Conservation (phyloP, 2,888 invertebrate genomes). For the Leistus spinibarbis region DNA sequence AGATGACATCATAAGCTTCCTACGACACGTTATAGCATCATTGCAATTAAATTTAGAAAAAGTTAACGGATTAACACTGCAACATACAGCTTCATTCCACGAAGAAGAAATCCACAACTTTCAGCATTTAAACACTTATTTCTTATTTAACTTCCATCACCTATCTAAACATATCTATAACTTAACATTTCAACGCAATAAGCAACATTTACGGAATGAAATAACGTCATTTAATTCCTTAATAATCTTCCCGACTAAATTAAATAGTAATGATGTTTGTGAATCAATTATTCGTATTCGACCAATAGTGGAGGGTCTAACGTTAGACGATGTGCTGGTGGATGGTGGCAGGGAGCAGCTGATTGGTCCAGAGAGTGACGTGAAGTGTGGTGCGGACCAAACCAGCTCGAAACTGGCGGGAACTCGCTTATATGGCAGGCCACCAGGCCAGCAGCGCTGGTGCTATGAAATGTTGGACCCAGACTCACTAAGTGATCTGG, state of each 20-base stretch:
- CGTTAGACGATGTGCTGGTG: not conserved
- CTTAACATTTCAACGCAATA: not conserved
- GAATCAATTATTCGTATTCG: not conserved
- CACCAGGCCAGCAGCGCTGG: slow-evolving; percentile 50
- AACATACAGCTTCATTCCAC: not conserved
- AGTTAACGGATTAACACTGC: not conserved
- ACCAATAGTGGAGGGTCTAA: not conserved
- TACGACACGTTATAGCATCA: not conserved
- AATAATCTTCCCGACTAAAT: not conserved
- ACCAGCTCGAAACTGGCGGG: slow-evolving; percentile 43
- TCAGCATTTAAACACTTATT: not conserved
- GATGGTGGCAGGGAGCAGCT: not conserved
- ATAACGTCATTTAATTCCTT: not conserved
- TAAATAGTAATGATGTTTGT: not conserved
- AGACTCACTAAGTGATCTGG: slow-evolving; percentile 45
- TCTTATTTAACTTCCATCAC: not conserved
- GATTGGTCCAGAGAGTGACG: not conserved
- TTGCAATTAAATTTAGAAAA: not conserved
- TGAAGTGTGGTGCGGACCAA: not conserved
- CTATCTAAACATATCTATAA: not conserved
- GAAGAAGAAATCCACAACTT: not conserved
- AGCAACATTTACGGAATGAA: not conserved
- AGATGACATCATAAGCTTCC: not conserved
- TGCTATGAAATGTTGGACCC: slow-evolving; percentile 58
- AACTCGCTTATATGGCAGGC: slow-evolving; percentile 48